These are phyloP conservation scores for Galaxea fascicularis DNA, from an alignment of 92 coral and sea anemone genomes.

Conservation along the genomic window DNA sequence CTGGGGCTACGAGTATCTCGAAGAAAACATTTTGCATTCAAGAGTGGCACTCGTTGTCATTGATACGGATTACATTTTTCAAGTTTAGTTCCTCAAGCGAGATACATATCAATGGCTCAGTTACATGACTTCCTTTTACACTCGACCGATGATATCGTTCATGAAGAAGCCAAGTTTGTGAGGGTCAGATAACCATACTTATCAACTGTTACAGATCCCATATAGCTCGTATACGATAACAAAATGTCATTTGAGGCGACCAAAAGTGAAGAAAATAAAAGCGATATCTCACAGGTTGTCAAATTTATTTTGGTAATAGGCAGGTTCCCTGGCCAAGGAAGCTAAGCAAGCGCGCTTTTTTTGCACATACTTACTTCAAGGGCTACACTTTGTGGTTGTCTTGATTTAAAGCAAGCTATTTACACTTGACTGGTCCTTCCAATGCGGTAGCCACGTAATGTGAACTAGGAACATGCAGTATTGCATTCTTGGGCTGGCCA, in stretches of 20 bases:
- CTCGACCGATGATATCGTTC: constrained; percentile 18
- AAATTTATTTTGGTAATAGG: constrained; percentile 11
- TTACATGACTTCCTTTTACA: constrained; percentile 29
- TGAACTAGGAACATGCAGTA: constrained; percentile 12
- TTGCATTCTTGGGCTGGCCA: constrained; percentile 13
- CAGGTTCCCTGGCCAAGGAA: neutral
- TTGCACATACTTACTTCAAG: neutral
- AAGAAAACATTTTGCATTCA: neutral
- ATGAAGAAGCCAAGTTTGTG: constrained; percentile 1
- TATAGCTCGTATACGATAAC: constrained; percentile 43
- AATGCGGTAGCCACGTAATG: constrained; percentile 6
- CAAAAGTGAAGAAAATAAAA: constrained; percentile 35
- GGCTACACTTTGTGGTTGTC: neutral
- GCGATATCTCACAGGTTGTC: constrained; percentile 39
- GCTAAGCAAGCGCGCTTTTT: neutral
- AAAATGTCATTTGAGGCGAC: constrained; percentile 43
- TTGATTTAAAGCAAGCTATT: neutral
- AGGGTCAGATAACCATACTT: constrained; percentile 34
- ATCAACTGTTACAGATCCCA: constrained; percentile 53
- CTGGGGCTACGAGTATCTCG: neutral
- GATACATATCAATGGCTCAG: constrained; percentile 9
- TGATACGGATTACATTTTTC: constrained; percentile 13
- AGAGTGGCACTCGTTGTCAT: neutral
- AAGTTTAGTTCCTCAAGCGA: constrained; percentile 7
- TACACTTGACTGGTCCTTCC: neutral